Percentiles rank a stretch among this genome's conserved stretches.
Evolutionary conservation across 1,140 invertebrate species (phyloP).

Genomic region (Nymphalis io): DNA sequence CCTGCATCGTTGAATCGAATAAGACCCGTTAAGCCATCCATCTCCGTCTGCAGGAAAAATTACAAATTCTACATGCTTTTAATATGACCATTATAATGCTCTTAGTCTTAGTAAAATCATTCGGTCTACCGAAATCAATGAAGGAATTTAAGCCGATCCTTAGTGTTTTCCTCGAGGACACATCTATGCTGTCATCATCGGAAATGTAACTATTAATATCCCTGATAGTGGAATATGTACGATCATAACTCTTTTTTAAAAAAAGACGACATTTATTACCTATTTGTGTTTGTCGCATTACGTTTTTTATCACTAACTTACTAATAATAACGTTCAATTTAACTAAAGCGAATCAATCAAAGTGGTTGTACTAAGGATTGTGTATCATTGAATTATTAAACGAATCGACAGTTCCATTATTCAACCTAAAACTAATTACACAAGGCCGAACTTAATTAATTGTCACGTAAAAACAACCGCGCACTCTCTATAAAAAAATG

Average conservation of each 20-base stretch:
- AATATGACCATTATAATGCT: conserved; percentile 28
- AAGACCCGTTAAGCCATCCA: conserved; percentile 94
- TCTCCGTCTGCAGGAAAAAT: conserved; percentile 87
- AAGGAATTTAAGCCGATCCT: too few relatives aligned
- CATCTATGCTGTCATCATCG: too few relatives aligned
- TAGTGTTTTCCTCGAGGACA: too few relatives aligned
- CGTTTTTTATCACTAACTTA: too few relatives aligned
- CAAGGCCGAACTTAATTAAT: conserved; percentile 57
- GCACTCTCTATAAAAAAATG: conserved; percentile 49
- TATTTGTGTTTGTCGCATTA: too few relatives aligned
- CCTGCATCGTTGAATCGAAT: conserved; percentile 94
- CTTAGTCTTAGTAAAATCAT: too few relatives aligned
- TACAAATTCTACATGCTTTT: conserved; percentile 49
- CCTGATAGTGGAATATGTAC: too few relatives aligned
- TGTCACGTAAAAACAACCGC: conserved; percentile 19
- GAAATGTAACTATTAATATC: too few relatives aligned
- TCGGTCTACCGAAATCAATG: too few relatives aligned
- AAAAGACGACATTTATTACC: too few relatives aligned
- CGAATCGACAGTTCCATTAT: conserved; percentile 14
- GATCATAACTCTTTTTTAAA: too few relatives aligned
- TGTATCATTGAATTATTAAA: conserved; percentile 2
- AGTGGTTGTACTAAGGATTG: neutral
- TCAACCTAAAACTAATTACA: conserved; percentile 49
- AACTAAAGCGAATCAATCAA: neutral
- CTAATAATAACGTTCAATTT: too few relatives aligned